A percentile compares a stretch with the other conserved stretches of the same genome.
Evolutionary conservation across 1,140 invertebrate species (phyloP).

Genomic region (Atta cephalotes): DNA sequence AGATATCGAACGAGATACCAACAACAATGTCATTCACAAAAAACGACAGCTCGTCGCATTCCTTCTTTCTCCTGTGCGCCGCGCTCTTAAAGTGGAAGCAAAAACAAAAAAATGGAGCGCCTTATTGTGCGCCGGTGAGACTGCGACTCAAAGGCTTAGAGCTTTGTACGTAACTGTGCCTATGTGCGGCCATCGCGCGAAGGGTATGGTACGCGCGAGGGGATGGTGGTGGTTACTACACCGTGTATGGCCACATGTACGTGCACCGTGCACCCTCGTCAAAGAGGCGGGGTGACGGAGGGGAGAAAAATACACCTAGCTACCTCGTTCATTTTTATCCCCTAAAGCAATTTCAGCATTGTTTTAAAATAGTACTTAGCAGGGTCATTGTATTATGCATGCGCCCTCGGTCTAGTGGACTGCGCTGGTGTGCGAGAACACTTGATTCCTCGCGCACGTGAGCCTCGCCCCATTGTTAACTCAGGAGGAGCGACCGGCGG

Average conservation of each 20-base stretch:
- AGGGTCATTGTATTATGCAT: slow-evolving; percentile 87
- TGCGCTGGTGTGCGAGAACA: slow-evolving; percentile 84
- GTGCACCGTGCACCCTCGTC: slow-evolving; percentile 76
- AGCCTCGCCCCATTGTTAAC: slow-evolving; percentile 86
- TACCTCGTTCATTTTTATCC: slow-evolving; percentile 87
- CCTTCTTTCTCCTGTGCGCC: background rate
- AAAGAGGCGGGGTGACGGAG: slow-evolving; percentile 78
- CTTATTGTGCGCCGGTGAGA: slow-evolving; percentile 86
- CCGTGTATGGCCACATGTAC: slow-evolving; percentile 74
- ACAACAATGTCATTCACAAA: slow-evolving; percentile 19
- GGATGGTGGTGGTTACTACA: slow-evolving; percentile 81
- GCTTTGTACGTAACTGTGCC: slow-evolving; percentile 83
- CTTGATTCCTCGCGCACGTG: slow-evolving; percentile 86
- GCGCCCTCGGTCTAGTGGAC: slow-evolving; percentile 82
- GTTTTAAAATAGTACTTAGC: slow-evolving; percentile 87
- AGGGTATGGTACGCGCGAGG: slow-evolving; percentile 66
- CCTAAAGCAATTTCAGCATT: slow-evolving; percentile 87
- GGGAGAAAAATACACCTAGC: slow-evolving; percentile 86
- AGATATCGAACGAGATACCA: slow-evolving; percentile 25
- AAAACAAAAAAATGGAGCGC: slow-evolving; percentile 83
- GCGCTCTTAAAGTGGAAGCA: slow-evolving; percentile 71
- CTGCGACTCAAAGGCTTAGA: slow-evolving; percentile 86
- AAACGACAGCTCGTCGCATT: slow-evolving; percentile 23
- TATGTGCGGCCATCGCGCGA: slow-evolving; percentile 77
- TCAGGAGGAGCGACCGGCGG: slow-evolving; percentile 73